A percentile compares a stretch with the other conserved stretches of the same genome.
These are phyloP conservation scores for Nomada hirtipes DNA, from an alignment of 2,888 invertebrate species.

Conservation along the genomic window DNA sequence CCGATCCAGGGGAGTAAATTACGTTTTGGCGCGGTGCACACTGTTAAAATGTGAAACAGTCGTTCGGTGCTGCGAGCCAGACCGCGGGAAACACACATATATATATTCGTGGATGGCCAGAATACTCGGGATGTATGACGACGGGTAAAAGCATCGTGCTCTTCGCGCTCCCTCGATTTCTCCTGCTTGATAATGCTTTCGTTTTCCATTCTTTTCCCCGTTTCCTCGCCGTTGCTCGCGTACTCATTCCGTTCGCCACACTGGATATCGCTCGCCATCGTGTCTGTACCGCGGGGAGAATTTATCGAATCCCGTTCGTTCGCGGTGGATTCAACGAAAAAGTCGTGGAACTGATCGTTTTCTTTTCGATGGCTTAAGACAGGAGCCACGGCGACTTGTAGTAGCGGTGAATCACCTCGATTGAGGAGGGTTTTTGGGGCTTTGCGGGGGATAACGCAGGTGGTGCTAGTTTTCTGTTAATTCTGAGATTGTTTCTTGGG, in stretches of 20 bases:
- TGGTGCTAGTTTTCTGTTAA: neutral
- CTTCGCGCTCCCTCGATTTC: constrained; percentile 60
- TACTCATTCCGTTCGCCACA: constrained; percentile 1
- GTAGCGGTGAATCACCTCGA: constrained; percentile 16
- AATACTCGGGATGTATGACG: constrained; percentile 62
- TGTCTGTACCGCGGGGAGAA: constrained; percentile 49
- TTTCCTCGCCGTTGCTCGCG: neutral
- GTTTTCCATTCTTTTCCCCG: constrained; percentile 45
- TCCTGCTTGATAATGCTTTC: constrained; percentile 69
- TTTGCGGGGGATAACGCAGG: neutral
- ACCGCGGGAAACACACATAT: constrained; percentile 45
- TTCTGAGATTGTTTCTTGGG: neutral
- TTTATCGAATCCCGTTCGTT: constrained; percentile 63
- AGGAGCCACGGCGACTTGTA: constrained; percentile 18
- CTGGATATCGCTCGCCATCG: constrained; percentile 43
- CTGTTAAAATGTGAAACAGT: constrained; percentile 49
- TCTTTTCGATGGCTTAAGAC: constrained; percentile 40
- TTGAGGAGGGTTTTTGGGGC: constrained; percentile 47
- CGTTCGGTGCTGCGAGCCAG: constrained; percentile 20
- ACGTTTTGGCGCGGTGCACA: constrained; percentile 38
- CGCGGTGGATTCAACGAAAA: constrained; percentile 43
- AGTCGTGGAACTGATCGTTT: constrained; percentile 46
- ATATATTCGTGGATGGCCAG: constrained; percentile 52
- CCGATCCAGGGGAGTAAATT: constrained; percentile 36
- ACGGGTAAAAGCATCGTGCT: constrained; percentile 66